phyloP scores from a whole-genome alignment of 2,888 invertebrate genomes.

The Hololepta plana region DNA sequence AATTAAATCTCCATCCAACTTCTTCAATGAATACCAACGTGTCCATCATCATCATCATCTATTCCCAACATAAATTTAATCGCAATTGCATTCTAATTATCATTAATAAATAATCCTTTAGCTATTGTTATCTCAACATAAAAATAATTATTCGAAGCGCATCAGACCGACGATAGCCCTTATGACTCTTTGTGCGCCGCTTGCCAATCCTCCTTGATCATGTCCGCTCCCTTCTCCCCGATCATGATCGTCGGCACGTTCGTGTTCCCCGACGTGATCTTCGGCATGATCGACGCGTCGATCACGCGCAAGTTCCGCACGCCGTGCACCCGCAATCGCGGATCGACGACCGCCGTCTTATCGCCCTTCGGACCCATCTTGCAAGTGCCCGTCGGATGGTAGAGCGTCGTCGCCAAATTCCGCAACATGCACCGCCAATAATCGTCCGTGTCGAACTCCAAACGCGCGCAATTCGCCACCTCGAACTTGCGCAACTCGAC shows the following conservation, averaged over 20 bases:
- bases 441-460: conserved; percentile 36
- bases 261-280: conserved; percentile 63
- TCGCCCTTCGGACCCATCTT: conserved; percentile 56
- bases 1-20: too few species aligned
- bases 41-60: too few species aligned
- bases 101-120: too few species aligned
- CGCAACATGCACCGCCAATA: conserved; percentile 73
- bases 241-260: conserved; percentile 85
- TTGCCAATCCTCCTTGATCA: conserved; percentile 84
- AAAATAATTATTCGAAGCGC: too few species aligned
- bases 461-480: conserved; percentile 30
- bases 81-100: too few species aligned
- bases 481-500: conserved; percentile 19
- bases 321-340: conserved; percentile 34
- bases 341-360: conserved; percentile 48
- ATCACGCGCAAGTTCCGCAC: conserved; percentile 50
- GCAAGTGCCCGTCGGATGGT: conserved; percentile 71
- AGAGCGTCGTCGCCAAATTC: conserved; percentile 74
- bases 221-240: conserved; percentile 74
- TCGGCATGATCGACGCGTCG: conserved; percentile 73
- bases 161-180: too few species aligned
- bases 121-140: too few species aligned
- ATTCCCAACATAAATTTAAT: too few species aligned
- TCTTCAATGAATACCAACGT: too few species aligned
- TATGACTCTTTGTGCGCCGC: too few species aligned